Evolutionary conservation across 2,888 invertebrate genomes (phyloP), one percentile per base, ranked within the genome.

Genomic region (Eledona agricola): DNA sequence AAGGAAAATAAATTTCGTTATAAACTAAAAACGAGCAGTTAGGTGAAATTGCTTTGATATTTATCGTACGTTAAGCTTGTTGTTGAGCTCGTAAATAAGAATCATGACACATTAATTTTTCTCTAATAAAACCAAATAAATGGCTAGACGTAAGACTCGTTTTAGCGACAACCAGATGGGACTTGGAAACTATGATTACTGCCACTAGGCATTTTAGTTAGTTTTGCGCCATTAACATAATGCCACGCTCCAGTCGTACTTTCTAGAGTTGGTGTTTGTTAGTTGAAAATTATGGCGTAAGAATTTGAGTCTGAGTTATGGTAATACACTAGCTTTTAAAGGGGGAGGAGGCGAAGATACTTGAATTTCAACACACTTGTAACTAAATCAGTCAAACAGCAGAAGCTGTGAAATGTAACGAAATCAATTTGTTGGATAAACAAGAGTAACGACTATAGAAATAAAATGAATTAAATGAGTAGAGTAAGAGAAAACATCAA

Each of bases 191-290:
- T 43, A 29, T 32, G 29, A 43, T 43, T 32, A 43, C 43, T 22
- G 25, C 19, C 42, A 37, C 26, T 26, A 40, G 29, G 15, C 29
- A 28, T 15, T 35, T 22, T 31, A 46, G 45, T 46, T 46, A 32
- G 45, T 46, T 46, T 23, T 34, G 26, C 17, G 12, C 19, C 46
- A 46, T 46, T 46, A 46, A 46, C 34, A 47, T 47, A 47, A 47
- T 47, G 37, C 29, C 19, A 35, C 34, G 23, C 46, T 28, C 35
- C 35, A 28, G 35, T 35, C 11, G 34, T 46, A 46, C 34, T 34
- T 35, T 17, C 22, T 9, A 16, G 25, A 45, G 16, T 45, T 45
- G 26, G 16, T 46, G 46, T 46, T 46, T 34, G 34, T 34, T 11
- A 19, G 9, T 19, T 25, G 16, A 12, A 46, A 46, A 46, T 34